A percentile compares a stretch with the other conserved stretches of the same genome.
Conservation (phyloP, 2,113 vertebrate genomes). For the Gnathonemus longibarbis region DNA sequence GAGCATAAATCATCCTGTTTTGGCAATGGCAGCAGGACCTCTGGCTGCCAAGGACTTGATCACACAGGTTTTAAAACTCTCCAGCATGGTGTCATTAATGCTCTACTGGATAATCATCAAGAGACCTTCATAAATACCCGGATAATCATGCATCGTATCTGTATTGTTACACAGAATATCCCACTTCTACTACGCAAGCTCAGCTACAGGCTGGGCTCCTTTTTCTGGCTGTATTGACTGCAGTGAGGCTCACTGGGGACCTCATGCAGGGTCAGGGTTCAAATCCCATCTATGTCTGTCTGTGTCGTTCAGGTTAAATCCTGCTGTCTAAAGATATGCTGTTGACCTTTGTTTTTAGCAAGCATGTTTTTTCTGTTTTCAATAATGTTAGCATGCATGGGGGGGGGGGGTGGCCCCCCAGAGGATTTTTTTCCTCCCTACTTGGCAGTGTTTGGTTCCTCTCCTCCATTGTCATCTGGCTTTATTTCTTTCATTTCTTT, state of each 20-base stretch:
- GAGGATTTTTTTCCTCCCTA: too few species aligned
- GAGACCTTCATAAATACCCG: neutral
- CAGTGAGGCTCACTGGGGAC: neutral
- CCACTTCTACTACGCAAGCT: neutral
- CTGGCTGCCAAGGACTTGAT: neutral
- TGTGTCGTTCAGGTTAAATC: neutral
- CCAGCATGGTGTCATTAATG: slow-evolving; percentile 4
- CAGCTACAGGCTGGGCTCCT: neutral
- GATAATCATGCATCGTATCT: neutral
- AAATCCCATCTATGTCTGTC: neutral
- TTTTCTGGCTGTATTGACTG: neutral
- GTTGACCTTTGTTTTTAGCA: neutral
- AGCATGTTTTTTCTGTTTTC: too few species aligned
- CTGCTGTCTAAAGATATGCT: neutral
- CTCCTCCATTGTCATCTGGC: too few species aligned
- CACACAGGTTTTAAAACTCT: neutral
- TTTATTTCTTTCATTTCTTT: too few species aligned
- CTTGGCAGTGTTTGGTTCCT: too few species aligned
- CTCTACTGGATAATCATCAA: neutral
- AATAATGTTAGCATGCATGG: too few species aligned
- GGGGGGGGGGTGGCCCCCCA: too few species aligned
- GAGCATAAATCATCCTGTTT: neutral
- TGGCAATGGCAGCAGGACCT: neutral
- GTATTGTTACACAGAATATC: neutral
- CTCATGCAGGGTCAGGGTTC: neutral